These are phyloP conservation scores for Athalia circularis DNA, from an alignment of 2,888 invertebrate species.

Conservation along the genomic window DNA sequence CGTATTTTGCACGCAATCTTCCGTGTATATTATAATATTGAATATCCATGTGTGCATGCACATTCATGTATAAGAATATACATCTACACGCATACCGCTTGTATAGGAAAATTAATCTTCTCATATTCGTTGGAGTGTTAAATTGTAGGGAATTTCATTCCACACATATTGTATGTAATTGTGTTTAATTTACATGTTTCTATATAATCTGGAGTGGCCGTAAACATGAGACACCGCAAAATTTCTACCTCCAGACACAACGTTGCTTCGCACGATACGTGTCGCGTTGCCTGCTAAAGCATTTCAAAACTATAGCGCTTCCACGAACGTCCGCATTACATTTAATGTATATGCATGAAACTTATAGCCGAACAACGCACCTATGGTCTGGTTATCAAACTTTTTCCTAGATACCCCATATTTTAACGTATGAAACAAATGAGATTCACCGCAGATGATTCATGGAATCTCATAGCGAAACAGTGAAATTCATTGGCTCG, in stretches of 20 bases:
- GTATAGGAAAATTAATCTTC: slow-evolving; percentile 31
- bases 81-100: background rate
- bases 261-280: background rate
- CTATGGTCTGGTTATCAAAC: too few species aligned
- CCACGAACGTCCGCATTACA: background rate
- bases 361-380: too few species aligned
- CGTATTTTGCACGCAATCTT: slow-evolving; percentile 14
- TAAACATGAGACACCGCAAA: slow-evolving; percentile 29
- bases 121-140: slow-evolving; percentile 26
- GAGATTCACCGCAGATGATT: too few species aligned
- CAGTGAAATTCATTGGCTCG: too few species aligned
- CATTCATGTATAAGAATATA: too few species aligned
- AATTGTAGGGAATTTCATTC: slow-evolving; percentile 40
- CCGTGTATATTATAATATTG: background rate
- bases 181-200: slow-evolving; percentile 44
- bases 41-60: too few species aligned
- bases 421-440: too few species aligned
- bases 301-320: background rate
- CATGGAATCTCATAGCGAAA: too few species aligned
- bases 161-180: slow-evolving; percentile 36
- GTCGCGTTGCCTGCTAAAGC: background rate
- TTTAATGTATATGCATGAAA: slow-evolving; percentile 3
- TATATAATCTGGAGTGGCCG: slow-evolving; percentile 27
- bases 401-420: too few species aligned
- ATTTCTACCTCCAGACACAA: slow-evolving; percentile 1